Conservation (phyloP, 2,888 invertebrate genomes). For the Melangyna quadrimaculata region DNA sequence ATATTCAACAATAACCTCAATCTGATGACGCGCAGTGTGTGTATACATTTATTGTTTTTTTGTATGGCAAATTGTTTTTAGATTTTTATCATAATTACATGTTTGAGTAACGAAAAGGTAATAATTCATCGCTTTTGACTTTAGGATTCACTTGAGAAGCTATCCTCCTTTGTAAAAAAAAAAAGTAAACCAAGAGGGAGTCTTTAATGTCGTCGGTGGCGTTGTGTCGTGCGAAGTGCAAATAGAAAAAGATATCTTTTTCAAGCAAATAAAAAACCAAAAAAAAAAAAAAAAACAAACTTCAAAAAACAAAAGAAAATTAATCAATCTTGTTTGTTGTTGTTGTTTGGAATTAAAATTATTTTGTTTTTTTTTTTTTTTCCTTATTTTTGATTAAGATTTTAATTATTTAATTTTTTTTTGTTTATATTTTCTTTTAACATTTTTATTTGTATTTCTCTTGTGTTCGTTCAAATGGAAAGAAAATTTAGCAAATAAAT, state of each 20-base stretch:
- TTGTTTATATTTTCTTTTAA: background rate
- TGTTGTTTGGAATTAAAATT: background rate
- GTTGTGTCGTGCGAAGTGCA: background rate
- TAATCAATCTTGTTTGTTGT: constrained; percentile 45
- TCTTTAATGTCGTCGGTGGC: background rate
- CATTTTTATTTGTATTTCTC: background rate
- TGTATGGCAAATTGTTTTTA: constrained; percentile 70
- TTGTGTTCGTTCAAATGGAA: constrained; percentile 15
- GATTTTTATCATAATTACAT: constrained; percentile 72
- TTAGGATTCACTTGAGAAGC: constrained; percentile 30
- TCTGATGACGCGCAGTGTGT: background rate
- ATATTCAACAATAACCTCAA: background rate
- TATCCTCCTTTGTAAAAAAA: constrained; percentile 1
- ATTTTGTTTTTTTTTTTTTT: background rate
- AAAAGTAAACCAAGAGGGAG: background rate
- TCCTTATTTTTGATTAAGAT: constrained; percentile 29
- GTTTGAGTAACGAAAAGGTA: constrained; percentile 71
- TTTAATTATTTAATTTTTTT: constrained; percentile 43
- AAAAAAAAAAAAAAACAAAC: constrained; percentile 34
- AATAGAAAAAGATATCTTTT: constrained; percentile 33
- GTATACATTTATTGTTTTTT: constrained; percentile 7
- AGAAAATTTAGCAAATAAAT: constrained; percentile 65
- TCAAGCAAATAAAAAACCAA: background rate
- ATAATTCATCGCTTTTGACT: constrained; percentile 66
- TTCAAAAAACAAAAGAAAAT: constrained; percentile 47